phyloP scores from a whole-genome alignment of 2,113 vertebrate species.

The Naja naja region DNA sequence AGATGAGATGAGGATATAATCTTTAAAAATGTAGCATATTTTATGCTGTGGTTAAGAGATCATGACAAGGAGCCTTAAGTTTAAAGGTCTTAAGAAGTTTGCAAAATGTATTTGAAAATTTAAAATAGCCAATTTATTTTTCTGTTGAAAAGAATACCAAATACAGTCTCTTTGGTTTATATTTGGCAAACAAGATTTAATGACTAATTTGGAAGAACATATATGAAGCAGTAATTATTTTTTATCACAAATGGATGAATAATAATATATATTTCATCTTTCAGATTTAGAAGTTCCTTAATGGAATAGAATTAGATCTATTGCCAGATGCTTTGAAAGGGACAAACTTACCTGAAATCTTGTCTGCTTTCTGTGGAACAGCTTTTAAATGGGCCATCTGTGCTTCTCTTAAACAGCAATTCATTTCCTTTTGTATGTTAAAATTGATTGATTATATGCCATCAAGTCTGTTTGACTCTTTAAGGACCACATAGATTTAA shows the following conservation, averaged over 20 bases:
- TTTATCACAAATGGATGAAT: not conserved
- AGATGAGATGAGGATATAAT: not conserved
- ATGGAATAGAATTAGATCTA: not conserved
- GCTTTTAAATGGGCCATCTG: not conserved
- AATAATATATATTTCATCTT: not conserved
- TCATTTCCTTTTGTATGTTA: not conserved
- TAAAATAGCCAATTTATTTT: not conserved
- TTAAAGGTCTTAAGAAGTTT: not conserved
- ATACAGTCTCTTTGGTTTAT: slow-evolving; percentile 20
- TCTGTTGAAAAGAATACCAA: slow-evolving; percentile 22
- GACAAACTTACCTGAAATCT: not conserved
- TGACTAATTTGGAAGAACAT: not conserved
- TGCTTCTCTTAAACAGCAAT: not conserved
- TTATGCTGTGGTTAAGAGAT: not conserved
- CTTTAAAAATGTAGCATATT: not conserved
- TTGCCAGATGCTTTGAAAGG: not conserved
- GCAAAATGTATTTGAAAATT: not conserved
- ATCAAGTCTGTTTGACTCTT: not conserved
- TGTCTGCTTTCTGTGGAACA: not conserved
- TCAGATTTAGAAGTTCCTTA: not conserved
- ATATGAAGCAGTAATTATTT: not conserved
- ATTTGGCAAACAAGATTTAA: not conserved
- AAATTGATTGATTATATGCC: not conserved
- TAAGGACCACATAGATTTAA: not conserved
- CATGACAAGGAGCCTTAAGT: slow-evolving; percentile 1